Evolutionary conservation across 2,113 vertebrate genomes (phyloP).

Genomic region (Salvelinus namaycush): DNA sequence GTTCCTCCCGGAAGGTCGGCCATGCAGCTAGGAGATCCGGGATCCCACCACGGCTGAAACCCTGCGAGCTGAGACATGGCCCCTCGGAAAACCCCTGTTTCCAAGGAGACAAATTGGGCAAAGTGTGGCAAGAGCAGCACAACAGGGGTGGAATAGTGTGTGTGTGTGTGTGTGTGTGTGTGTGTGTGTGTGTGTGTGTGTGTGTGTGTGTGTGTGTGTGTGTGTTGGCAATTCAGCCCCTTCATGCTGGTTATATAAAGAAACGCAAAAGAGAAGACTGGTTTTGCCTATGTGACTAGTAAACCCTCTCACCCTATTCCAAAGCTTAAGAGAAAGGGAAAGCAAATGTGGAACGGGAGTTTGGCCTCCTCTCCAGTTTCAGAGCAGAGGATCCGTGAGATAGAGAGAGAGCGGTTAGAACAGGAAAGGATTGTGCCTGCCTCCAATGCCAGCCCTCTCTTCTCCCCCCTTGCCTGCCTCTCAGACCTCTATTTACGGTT

Average conservation of each 20-base stretch:
- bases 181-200: conserved; percentile 20
- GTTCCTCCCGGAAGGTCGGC: neutral
- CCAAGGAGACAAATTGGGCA: conserved; percentile 18
- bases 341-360: conserved; percentile 3
- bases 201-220: conserved; percentile 5
- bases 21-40: neutral
- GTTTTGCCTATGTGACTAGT: neutral
- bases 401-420: conserved; percentile 18
- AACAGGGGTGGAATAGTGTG: conserved; percentile 5
- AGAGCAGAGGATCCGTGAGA: neutral
- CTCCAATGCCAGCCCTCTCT: conserved; percentile 20
- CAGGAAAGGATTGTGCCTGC: conserved; percentile 44
- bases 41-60: neutral
- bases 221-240: conserved; percentile 9
- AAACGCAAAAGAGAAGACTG: neutral
- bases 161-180: conserved; percentile 21
- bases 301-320: conserved; percentile 13
- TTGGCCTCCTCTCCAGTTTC: conserved; percentile 8
- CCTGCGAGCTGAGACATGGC: conserved; percentile 10
- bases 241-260: conserved; percentile 2
- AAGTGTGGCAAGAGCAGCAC: conserved; percentile 14
- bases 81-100: conserved; percentile 1
- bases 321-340: neutral
- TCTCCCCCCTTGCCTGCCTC: conserved; percentile 22
- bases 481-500: conserved; percentile 52